A percentile compares a stretch with the other conserved stretches of the same genome.
These are phyloP conservation scores for Hyles vespertilio DNA, from an alignment of 1,140 invertebrate species.

Conservation along the genomic window DNA sequence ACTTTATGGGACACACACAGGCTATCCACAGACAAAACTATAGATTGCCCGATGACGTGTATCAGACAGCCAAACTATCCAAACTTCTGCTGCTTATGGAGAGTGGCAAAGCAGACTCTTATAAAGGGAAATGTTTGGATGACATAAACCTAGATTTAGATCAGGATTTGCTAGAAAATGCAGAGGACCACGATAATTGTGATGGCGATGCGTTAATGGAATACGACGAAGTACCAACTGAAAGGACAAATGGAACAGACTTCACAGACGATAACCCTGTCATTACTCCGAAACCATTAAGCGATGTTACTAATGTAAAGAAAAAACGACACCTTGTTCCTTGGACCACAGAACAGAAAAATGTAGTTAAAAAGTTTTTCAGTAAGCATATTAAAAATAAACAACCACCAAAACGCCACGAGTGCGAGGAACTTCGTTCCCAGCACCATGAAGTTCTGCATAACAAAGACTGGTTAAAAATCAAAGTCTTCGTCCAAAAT, in stretches of 20 bases:
- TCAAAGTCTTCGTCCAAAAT: no score
- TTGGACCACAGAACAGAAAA: constrained; percentile 32
- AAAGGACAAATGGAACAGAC: no score
- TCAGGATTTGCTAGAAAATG: not conserved
- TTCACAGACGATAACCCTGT: no score
- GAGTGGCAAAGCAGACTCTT: constrained; percentile 36
- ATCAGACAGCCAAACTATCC: constrained; percentile 18
- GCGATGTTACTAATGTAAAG: constrained; percentile 40
- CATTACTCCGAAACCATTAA: constrained; percentile 13
- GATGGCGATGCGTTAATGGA: no score
- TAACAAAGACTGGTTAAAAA: no score
- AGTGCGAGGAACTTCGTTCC: no score
- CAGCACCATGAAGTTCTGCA: no score
- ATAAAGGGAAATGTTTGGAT: constrained; percentile 41
- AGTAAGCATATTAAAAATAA: not conserved
- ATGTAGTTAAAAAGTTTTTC: not conserved
- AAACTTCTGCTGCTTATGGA: constrained; percentile 53
- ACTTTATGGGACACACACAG: constrained; percentile 37
- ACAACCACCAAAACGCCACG: not conserved
- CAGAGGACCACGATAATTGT: no score
- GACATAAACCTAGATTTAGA: constrained; percentile 42
- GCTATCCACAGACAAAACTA: constrained; percentile 21
- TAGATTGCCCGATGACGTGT: constrained; percentile 7
- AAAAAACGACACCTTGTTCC: constrained; percentile 38
- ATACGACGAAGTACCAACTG: no score